Percentiles rank a stretch among this genome's conserved stretches.
These are phyloP conservation scores for Onychostruthus taczanowskii DNA, from an alignment of 2,113 vertebrate genomes.

Conservation along the genomic window DNA sequence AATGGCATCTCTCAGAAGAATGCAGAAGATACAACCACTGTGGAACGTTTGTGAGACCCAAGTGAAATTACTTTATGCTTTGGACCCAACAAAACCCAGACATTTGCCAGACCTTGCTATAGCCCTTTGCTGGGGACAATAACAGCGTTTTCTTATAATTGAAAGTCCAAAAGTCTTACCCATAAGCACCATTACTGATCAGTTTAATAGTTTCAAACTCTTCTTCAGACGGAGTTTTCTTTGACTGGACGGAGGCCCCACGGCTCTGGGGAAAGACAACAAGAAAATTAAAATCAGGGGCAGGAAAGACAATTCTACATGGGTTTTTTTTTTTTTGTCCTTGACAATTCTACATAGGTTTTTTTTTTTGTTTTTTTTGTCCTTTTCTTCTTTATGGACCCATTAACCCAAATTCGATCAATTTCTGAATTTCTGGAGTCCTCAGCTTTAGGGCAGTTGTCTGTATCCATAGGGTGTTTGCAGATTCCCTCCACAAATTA, in stretches of 20 bases:
- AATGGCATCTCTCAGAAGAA: background rate
- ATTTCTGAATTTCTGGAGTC: background rate
- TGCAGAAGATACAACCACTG: background rate
- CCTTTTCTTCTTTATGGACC: background rate
- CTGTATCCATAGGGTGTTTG: background rate
- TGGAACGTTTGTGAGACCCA: background rate
- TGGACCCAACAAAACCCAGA: background rate
- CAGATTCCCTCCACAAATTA: background rate
- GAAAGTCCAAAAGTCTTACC: conserved; percentile 69
- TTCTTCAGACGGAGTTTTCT: conserved; percentile 92
- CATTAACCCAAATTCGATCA: background rate
- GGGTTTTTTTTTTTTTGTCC: background rate
- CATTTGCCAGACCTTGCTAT: background rate
- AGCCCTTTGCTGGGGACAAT: background rate
- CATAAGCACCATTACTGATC: conserved; percentile 98
- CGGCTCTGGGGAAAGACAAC: conserved; percentile 74
- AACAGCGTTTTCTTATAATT: background rate
- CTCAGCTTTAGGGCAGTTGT: background rate
- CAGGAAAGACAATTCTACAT: background rate
- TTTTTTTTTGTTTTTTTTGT: background rate
- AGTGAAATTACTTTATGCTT: background rate
- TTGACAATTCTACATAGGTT: no score
- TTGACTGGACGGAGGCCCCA: conserved; percentile 75
- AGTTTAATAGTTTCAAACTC: conserved; percentile 97
- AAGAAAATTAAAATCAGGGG: background rate